phyloP scores from a whole-genome alignment of 1,140 invertebrate species.

The Hyposmocoma kahamanoa region DNA sequence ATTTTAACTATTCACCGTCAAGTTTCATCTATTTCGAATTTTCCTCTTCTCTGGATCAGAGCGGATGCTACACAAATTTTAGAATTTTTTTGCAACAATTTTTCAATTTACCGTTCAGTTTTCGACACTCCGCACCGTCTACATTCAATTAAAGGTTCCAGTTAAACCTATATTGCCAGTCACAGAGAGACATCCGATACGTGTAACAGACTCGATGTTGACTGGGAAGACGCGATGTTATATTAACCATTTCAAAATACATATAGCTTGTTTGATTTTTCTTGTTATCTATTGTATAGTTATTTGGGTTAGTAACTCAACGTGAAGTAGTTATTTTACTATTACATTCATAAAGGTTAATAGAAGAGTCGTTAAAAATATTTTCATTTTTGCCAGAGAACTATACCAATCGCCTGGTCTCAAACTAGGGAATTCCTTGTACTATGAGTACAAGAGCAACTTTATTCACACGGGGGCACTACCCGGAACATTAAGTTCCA shows the following conservation, averaged over 20 bases:
- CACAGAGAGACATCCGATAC: not conserved
- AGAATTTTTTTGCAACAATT: conserved; percentile 1
- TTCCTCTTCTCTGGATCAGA: not conserved
- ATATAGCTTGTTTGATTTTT: not conserved
- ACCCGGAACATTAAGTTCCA: too few relatives aligned
- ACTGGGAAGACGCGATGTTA: not conserved
- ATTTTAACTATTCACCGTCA: conserved; percentile 18
- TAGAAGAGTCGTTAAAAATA: too few relatives aligned
- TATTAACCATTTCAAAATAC: not conserved
- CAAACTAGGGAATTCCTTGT: too few relatives aligned
- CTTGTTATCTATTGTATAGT: too few relatives aligned
- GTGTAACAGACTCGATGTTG: not conserved
- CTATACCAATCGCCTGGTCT: too few relatives aligned
- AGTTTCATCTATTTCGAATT: not conserved
- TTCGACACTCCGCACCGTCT: not conserved
- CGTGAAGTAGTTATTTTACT: too few relatives aligned
- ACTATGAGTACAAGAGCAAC: too few relatives aligned
- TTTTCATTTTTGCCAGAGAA: too few relatives aligned
- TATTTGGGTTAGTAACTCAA: too few relatives aligned
- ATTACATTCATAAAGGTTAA: too few relatives aligned
- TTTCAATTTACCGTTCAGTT: not conserved
- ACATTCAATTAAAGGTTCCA: not conserved
- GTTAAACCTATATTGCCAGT: not conserved
- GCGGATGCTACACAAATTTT: conserved; percentile 6
- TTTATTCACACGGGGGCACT: too few relatives aligned